Percentiles rank a stretch among this genome's conserved stretches.
These are phyloP conservation scores for Gobio gobio DNA, from an alignment of 2,113 vertebrate genomes.

Conservation along the genomic window DNA sequence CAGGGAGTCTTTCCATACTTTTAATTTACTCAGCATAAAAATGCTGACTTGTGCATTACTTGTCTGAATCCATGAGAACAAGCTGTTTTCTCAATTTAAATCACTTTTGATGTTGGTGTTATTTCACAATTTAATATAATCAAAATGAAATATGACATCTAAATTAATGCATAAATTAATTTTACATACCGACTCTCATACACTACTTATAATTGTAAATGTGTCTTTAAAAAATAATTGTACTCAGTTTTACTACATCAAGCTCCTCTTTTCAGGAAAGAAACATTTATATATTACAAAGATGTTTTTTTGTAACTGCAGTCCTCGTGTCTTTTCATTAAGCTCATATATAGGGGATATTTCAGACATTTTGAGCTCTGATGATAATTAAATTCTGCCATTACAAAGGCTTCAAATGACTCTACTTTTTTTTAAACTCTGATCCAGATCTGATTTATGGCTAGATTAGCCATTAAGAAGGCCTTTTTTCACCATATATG, in stretches of 20 bases:
- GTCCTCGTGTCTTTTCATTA: neutral
- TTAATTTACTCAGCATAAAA: neutral
- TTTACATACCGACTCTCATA: neutral
- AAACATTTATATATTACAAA: neutral
- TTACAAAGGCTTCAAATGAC: neutral
- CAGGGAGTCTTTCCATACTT: neutral
- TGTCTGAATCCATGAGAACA: neutral
- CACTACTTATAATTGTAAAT: neutral
- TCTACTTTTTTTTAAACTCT: neutral
- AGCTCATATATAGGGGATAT: neutral
- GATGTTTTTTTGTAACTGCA: neutral
- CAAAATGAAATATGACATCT: neutral
- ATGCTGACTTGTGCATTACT: conserved; percentile 18
- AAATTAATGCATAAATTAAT: too few relatives aligned
- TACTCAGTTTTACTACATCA: neutral
- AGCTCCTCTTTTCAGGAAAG: neutral
- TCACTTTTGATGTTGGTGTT: neutral
- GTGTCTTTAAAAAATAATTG: neutral
- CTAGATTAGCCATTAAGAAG: neutral
- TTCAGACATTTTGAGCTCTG: neutral
- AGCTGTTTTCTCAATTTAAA: neutral
- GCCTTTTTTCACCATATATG: neutral
- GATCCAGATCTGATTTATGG: conserved; percentile 3
- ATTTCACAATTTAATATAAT: neutral
- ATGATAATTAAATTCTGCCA: neutral